A percentile compares a stretch with the other conserved stretches of the same genome.
Evolutionary conservation across 2,113 vertebrate genomes (phyloP).

Genomic region (Peromyscus leucopus): DNA sequence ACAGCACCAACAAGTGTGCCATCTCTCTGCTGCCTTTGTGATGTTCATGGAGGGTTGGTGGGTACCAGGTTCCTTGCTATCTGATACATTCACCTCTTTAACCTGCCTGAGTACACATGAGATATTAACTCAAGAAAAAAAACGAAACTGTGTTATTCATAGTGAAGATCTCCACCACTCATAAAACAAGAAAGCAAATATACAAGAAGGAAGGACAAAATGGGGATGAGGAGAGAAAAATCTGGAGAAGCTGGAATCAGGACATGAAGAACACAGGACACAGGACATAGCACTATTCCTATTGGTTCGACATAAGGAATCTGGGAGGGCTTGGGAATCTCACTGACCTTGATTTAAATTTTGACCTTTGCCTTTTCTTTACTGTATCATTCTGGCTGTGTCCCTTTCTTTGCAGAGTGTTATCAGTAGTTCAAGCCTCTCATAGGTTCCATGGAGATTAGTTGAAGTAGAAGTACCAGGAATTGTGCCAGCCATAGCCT

Average conservation of each 20-base stretch:
- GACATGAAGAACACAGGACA: background rate
- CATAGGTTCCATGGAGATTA: background rate
- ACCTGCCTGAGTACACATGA: background rate
- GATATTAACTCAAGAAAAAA: background rate
- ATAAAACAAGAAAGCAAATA: conserved; percentile 37
- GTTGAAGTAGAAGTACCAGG: background rate
- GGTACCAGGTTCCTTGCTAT: background rate
- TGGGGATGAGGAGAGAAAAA: background rate
- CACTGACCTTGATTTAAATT: background rate
- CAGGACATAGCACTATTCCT: background rate
- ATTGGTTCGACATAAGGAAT: background rate
- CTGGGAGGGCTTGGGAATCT: background rate
- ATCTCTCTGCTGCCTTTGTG: background rate
- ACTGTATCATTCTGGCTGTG: background rate
- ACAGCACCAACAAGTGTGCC: background rate
- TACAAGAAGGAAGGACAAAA: background rate
- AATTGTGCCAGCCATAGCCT: background rate
- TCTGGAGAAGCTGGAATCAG: no score
- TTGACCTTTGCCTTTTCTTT: background rate
- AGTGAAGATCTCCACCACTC: background rate
- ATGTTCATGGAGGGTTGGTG: background rate
- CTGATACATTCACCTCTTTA: background rate
- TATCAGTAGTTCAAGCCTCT: background rate
- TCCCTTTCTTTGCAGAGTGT: conserved; percentile 15
- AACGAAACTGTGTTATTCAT: background rate